phyloP scores from a whole-genome alignment of 1,140 invertebrate genomes.

The Lutraria rhynchaena region DNA sequence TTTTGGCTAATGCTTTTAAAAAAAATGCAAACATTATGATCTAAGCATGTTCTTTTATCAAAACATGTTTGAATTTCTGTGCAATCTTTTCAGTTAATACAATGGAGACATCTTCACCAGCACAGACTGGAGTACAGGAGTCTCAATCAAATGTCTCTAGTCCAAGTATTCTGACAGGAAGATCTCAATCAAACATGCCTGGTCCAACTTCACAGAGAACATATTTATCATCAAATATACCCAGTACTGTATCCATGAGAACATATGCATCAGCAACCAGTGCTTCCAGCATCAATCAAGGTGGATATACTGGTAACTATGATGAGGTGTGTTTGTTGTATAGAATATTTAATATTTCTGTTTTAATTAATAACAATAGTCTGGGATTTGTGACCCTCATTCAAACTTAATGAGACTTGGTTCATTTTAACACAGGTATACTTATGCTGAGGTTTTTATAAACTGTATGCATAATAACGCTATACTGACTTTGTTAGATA shows the following conservation, averaged over 20 bases:
- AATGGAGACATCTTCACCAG: neutral
- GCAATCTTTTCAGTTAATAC: neutral
- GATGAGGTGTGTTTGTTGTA: constrained; percentile 7
- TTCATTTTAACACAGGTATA: no score
- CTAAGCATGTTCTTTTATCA: no score
- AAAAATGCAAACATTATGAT: no score
- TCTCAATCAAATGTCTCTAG: neutral
- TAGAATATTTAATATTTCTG: no score
- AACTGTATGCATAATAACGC: no score
- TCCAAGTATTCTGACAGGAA: neutral
- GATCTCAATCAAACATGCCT: neutral
- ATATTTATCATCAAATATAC: constrained; percentile 8
- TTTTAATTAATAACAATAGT: no score
- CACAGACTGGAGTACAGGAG: neutral
- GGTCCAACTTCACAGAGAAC: constrained; percentile 15
- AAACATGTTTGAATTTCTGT: no score
- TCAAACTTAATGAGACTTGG: no score
- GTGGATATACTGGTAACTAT: constrained; percentile 25
- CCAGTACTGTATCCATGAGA: neutral
- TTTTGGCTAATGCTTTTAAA: no score
- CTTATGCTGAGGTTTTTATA: no score
- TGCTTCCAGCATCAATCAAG: neutral
- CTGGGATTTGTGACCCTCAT: no score
- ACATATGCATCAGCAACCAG: neutral
- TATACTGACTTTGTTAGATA: no score